Evolutionary conservation across 2,797 vertebrate genomes (phyloP).

Genomic region (Ispidina lecontei): DNA sequence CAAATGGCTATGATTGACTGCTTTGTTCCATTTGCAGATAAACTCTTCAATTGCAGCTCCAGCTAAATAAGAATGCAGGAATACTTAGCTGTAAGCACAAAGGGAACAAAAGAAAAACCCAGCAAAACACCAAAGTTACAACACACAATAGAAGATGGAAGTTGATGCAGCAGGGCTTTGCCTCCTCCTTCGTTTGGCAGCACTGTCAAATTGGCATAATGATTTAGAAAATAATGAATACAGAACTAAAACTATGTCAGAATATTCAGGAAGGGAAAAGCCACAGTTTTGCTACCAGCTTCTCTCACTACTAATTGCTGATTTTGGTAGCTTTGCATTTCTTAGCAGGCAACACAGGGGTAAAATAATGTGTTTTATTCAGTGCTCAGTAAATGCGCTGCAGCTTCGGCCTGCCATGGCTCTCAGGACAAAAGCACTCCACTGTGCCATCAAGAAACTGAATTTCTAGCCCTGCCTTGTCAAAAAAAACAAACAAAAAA

Average conservation of each 20-base stretch:
- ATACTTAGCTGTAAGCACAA: constrained; percentile 53
- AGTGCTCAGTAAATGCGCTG: not conserved
- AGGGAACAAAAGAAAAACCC: constrained; percentile 48
- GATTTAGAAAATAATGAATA: not conserved
- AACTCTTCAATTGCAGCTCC: constrained; percentile 42
- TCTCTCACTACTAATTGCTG: constrained; percentile 1
- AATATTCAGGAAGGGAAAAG: not conserved
- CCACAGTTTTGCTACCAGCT: not conserved
- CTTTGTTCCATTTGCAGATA: constrained; percentile 56
- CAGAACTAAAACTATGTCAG: not conserved
- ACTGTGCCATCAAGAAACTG: not conserved
- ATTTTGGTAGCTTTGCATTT: constrained; percentile 3
- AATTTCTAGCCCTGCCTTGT: not conserved
- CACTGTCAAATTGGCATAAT: not conserved
- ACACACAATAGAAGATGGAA: constrained; percentile 23
- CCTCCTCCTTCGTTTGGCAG: not conserved
- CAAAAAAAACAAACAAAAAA: not conserved
- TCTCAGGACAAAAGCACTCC: not conserved
- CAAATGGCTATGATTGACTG: constrained; percentile 49
- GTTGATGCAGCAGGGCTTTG: constrained; percentile 19
- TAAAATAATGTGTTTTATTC: constrained; percentile 35
- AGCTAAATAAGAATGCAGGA: constrained; percentile 54
- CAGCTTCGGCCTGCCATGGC: rapidly evolving
- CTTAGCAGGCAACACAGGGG: not conserved
- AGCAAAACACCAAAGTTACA: constrained; percentile 42